These are phyloP conservation scores for Mylabris phalerata DNA, from an alignment of 1,140 invertebrate genomes.

Conservation along the genomic window DNA sequence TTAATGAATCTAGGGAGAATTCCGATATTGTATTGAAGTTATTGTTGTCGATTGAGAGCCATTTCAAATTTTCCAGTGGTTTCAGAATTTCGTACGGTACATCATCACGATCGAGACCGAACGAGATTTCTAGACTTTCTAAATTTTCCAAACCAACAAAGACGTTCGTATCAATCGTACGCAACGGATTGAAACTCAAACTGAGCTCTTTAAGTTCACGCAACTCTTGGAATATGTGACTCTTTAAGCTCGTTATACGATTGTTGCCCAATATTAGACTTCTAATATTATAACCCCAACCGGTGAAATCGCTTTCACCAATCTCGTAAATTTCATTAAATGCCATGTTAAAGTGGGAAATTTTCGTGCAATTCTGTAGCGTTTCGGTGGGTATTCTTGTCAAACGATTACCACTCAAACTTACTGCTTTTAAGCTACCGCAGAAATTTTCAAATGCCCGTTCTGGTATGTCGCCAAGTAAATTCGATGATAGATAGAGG, in stretches of 20 bases:
- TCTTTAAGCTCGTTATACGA: conserved; percentile 65
- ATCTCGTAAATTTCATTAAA: conserved; percentile 79
- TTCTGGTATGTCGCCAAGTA: conserved; percentile 52
- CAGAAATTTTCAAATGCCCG: conserved; percentile 52
- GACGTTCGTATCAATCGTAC: conserved; percentile 66
- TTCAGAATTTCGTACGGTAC: conserved; percentile 67
- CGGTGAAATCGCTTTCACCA: conserved; percentile 61
- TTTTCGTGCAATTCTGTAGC: conserved; percentile 58
- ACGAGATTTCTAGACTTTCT: conserved; percentile 77
- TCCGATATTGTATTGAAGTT: conserved; percentile 66
- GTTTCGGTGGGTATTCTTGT: conserved; percentile 60
- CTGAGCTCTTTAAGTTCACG: conserved; percentile 74
- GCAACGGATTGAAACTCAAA: conserved; percentile 80
- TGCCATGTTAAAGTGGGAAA: conserved; percentile 78
- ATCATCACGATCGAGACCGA: conserved; percentile 70
- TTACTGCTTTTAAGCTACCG: conserved; percentile 63
- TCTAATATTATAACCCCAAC: conserved; percentile 75
- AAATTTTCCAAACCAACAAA: conserved; percentile 68
- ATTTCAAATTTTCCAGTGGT: conserved; percentile 64
- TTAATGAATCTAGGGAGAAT: conserved; percentile 52
- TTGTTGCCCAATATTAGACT: conserved; percentile 82
- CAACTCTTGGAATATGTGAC: conserved; percentile 62
- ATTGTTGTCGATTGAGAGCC: conserved; percentile 85
- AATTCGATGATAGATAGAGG: conserved; percentile 77
- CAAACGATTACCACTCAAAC: conserved; percentile 73